These are phyloP conservation scores for Xestoiulus laeticollis DNA, from an alignment of 2,888 invertebrate species.

Conservation along the genomic window DNA sequence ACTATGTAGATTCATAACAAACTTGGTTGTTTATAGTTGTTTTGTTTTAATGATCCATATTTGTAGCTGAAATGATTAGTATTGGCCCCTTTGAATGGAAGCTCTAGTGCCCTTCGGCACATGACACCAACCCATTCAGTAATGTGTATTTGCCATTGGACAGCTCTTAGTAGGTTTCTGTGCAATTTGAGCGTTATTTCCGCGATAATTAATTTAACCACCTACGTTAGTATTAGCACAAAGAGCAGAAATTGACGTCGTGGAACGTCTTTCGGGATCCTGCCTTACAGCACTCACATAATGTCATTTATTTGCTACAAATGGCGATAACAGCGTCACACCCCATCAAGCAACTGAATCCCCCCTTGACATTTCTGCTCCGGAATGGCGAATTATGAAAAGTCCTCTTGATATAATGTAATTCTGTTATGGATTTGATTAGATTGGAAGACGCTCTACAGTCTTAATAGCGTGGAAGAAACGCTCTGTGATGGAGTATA, in stretches of 20 bases:
- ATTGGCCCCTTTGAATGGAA: background rate
- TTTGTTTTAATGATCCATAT: too few species aligned
- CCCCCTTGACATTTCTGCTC: constrained; percentile 24
- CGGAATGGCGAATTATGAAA: background rate
- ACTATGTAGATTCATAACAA: too few species aligned
- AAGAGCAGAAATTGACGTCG: constrained; percentile 7
- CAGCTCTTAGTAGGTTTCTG: background rate
- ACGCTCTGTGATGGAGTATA: background rate
- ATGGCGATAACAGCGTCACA: background rate
- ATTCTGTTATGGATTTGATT: constrained; percentile 11
- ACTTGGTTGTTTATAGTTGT: too few species aligned
- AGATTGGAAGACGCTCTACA: background rate
- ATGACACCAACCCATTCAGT: background rate
- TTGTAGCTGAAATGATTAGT: too few species aligned
- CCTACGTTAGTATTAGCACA: background rate
- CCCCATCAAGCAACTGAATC: background rate
- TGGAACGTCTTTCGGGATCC: constrained; percentile 13
- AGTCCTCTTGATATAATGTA: background rate
- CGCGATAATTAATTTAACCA: constrained; percentile 12
- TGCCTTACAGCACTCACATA: background rate
- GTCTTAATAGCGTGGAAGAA: background rate
- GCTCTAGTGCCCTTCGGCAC: background rate
- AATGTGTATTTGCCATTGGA: background rate
- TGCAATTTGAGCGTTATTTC: constrained; percentile 28
- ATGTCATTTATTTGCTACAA: constrained; percentile 9